Percentiles rank a stretch among this genome's conserved stretches.
Conservation (phyloP, 2,113 vertebrate genomes). For the Dicaeum eximium region DNA sequence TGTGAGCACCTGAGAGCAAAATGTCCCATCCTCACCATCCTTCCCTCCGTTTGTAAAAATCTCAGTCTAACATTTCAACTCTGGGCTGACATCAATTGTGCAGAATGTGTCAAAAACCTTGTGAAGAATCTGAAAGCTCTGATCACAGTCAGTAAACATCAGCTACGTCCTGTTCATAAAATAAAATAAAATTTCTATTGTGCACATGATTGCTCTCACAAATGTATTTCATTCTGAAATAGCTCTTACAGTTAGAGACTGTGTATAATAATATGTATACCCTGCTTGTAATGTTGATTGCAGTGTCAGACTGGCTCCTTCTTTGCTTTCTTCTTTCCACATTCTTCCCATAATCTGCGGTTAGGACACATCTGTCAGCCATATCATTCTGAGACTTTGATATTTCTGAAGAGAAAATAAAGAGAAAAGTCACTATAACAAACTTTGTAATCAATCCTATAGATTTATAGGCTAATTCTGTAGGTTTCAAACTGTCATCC, state of each 20-base stretch:
- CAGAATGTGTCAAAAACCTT: neutral
- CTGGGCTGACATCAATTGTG: neutral
- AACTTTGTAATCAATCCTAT: neutral
- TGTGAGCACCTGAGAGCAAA: neutral
- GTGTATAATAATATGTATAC: constrained; percentile 33
- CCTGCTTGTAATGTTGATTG: constrained; percentile 74
- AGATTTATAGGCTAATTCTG: neutral
- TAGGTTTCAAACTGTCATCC: neutral
- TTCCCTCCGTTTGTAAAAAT: neutral
- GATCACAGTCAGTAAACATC: neutral
- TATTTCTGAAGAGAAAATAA: constrained; percentile 74
- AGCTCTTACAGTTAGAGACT: neutral
- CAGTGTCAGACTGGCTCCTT: constrained; percentile 87
- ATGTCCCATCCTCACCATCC: neutral
- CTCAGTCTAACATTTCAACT: neutral
- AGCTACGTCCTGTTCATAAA: neutral
- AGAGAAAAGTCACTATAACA: neutral
- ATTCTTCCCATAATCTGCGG: constrained; percentile 31
- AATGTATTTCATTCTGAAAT: neutral
- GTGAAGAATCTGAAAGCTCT: neutral
- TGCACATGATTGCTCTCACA: neutral
- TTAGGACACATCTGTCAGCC: constrained; percentile 71
- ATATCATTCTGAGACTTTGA: constrained; percentile 90
- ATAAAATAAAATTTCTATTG: neutral
- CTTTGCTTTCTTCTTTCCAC: constrained; percentile 53